Conservation (phyloP, 2,888 invertebrate species). For the Thecocarcelia acutangulata region DNA sequence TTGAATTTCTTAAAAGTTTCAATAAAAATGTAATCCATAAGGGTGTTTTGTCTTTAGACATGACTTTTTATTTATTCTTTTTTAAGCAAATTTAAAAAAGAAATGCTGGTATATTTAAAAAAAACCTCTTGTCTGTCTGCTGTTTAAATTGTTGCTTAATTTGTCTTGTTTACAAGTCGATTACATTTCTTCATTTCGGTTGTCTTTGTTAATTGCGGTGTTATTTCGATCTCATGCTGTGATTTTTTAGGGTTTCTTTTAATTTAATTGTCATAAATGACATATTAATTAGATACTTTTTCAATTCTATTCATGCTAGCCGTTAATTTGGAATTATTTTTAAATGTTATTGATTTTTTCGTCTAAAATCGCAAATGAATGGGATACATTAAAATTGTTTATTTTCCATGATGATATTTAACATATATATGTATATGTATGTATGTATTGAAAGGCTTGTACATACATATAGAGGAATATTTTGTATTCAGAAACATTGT, state of each 20-base stretch:
- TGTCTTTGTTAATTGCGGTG: slow-evolving; percentile 31
- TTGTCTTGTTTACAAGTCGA: slow-evolving; percentile 51
- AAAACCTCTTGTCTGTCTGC: slow-evolving; percentile 8
- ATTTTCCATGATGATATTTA: slow-evolving; percentile 21
- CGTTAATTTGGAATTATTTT: slow-evolving; percentile 11
- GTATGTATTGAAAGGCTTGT: too few species aligned
- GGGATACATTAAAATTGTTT: slow-evolving; percentile 37
- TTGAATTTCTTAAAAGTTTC: slow-evolving; percentile 11
- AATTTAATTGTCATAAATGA: slow-evolving; percentile 60
- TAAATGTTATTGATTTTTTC: slow-evolving; percentile 56
- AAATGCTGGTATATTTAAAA: slow-evolving; percentile 48
- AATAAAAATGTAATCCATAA: slow-evolving; percentile 13
- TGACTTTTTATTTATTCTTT: background rate
- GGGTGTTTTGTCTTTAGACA: slow-evolving; percentile 21
- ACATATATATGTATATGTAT: background rate
- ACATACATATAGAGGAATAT: too few species aligned
- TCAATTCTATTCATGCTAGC: background rate
- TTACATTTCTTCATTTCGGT: slow-evolving; percentile 7
- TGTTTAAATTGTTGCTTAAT: slow-evolving; percentile 61
- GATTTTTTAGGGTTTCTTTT: slow-evolving; percentile 61
- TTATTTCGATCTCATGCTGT: slow-evolving; percentile 62
- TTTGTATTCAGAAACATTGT: too few species aligned
- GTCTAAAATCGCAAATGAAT: slow-evolving; percentile 20
- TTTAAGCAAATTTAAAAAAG: background rate
- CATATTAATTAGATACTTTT: slow-evolving; percentile 65